Conservation (phyloP, 2,888 invertebrate species). For the Coelopa pilipes region DNA sequence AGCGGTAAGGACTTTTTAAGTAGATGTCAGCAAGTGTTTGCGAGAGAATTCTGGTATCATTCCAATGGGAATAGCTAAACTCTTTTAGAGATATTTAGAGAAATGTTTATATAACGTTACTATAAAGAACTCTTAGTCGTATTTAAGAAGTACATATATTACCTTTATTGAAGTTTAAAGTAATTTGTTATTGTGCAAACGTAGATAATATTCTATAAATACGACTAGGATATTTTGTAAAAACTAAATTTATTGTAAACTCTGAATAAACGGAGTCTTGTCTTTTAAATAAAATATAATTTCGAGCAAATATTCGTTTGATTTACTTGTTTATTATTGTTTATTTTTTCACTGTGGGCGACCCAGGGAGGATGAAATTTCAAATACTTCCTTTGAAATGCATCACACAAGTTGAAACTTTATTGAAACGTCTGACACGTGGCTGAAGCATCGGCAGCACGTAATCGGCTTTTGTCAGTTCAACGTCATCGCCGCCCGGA, state of each 20-base stretch:
- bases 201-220: neutral
- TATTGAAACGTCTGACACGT: no score
- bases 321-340: no score
- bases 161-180: neutral
- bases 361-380: no score
- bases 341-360: no score
- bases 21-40: constrained; percentile 9
- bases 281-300: neutral
- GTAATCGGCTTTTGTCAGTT: neutral
- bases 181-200: neutral
- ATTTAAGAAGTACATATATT: neutral
- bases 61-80: neutral
- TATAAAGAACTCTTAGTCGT: constrained; percentile 7
- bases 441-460: no score
- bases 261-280: neutral
- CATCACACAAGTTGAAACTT: no score
- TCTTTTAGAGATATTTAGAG: constrained; percentile 31
- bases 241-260: neutral
- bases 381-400: no score
- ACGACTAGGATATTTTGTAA: neutral
- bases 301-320: no score
- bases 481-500: neutral
- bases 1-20: no score
- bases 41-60: neutral
- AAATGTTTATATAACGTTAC: constrained; percentile 26